Percentiles rank a stretch among this genome's conserved stretches.
These are phyloP conservation scores for Manacus vitellinus DNA, from an alignment of 2,113 vertebrate species.

Conservation along the genomic window DNA sequence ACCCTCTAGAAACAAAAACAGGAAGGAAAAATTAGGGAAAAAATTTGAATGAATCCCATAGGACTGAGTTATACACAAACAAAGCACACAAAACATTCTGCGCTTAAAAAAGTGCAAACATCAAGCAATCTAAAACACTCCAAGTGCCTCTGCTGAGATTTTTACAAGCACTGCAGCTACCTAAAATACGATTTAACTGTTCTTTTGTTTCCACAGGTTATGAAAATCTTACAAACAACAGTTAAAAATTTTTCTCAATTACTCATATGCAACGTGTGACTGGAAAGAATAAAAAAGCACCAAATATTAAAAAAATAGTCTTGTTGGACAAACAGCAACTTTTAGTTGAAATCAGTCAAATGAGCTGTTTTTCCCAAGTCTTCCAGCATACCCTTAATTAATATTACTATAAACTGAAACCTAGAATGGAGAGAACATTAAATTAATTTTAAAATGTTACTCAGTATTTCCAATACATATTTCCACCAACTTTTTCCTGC, in stretches of 20 bases:
- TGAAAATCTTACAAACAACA: neutral
- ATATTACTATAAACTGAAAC: neutral
- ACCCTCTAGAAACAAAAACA: neutral
- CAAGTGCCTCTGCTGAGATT: neutral
- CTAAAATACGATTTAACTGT: neutral
- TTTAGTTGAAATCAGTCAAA: neutral
- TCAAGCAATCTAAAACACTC: neutral
- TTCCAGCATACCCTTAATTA: neutral
- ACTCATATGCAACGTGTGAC: neutral
- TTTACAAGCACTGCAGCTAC: neutral
- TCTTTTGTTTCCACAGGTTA: neutral
- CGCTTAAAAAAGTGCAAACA: neutral
- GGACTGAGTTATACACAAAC: neutral
- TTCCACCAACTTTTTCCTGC: neutral
- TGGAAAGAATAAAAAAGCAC: neutral
- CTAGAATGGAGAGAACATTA: neutral
- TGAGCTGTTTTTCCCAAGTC: neutral
- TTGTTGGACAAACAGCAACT: neutral
- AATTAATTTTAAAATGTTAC: neutral
- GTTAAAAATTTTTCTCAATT: neutral
- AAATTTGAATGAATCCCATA: rapidly evolving
- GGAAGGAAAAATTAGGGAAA: neutral
- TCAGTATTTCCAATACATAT: neutral
- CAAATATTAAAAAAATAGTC: neutral
- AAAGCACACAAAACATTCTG: rapidly evolving